Evolutionary conservation across 2,888 invertebrate species (phyloP), one percentile per base, ranked within the genome.

Genomic region (Molanna angustata): DNA sequence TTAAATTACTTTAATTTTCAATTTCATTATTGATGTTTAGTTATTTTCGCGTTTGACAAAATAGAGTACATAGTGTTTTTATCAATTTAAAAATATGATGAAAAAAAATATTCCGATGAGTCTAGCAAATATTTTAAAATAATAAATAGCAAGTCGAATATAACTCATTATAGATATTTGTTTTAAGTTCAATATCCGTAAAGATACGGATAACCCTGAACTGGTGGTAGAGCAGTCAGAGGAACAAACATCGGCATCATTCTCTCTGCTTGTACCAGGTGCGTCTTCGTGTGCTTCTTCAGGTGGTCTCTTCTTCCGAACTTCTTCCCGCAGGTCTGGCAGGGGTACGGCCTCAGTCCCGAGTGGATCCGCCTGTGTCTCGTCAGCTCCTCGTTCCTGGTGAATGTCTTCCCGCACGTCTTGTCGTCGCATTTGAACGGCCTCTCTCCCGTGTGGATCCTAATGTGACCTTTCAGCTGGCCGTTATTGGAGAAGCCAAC

Each of bases 401-500:
- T 94, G 65, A 94, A 94, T 0, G 90, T 88, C 68, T 94, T 94
- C 0, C 90, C 90, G 66, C 94, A 94, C 40, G 85, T 85, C 59
- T 85, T 85, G 51, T 86, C 85, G 53, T 92, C 91, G 65, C 94
- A 94, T 62, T 88, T 88, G 66, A 87, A 94, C 0, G 94, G 94
- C 47, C 94, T 74, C 68, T 94, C 94, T 72, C 91, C 93, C 31
- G 93, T 93, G 65, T 94, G 94, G 49, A 93, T 94, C 52, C 94
- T 75, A n/a, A 92, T 83, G 66, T 94, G 94, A 13, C 94, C 94
- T 67, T 90, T 91, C 0, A 94, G 73, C 63, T 94, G 94, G 0
- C 94, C 94, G 69, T 93, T 94, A 68, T 94, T 94, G n/a, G 92
- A 92, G 68, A 94, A 94, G 0, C 90, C 91, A 0, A 91, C 90